These are phyloP conservation scores for Marcusenius ussheri DNA, from an alignment of 2,113 vertebrate species.

Conservation along the genomic window DNA sequence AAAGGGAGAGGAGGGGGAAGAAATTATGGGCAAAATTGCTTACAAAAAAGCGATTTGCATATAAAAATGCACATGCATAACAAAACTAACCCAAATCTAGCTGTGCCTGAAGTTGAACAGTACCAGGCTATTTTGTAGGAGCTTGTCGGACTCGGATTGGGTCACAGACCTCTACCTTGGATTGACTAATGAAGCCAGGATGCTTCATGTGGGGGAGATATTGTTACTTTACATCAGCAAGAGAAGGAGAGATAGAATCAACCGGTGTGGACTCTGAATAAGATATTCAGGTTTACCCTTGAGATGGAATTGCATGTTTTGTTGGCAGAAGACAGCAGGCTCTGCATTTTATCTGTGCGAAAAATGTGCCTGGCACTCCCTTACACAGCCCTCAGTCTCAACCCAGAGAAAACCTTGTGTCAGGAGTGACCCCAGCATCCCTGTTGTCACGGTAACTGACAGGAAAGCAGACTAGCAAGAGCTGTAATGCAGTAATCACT, in stretches of 20 bases:
- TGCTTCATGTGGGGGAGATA: not conserved
- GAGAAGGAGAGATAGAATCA: not conserved
- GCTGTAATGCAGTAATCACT: conserved; percentile 2
- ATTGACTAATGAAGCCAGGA: not conserved
- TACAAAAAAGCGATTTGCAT: not conserved
- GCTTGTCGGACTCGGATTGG: not conserved
- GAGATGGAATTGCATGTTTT: not conserved
- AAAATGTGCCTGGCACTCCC: not conserved
- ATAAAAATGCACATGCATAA: not conserved
- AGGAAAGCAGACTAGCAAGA: not conserved
- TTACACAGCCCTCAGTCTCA: not conserved
- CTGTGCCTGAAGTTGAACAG: not conserved
- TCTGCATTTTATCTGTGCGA: not conserved
- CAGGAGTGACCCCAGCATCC: conserved; percentile 27
- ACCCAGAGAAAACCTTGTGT: not conserved
- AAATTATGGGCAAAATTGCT: not conserved
- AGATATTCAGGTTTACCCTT: not conserved
- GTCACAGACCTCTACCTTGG: not conserved
- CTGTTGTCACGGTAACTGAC: conserved; percentile 57
- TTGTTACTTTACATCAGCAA: not conserved
- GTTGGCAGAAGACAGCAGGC: not conserved
- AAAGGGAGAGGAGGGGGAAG: not conserved
- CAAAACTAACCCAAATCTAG: not conserved
- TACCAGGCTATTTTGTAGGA: not conserved
- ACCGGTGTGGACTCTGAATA: not conserved